Percentiles rank a stretch among this genome's conserved stretches.
Evolutionary conservation across 64 coral and sea anemone species (phyloP).

Genomic region (Cladopsammia gracilis): DNA sequence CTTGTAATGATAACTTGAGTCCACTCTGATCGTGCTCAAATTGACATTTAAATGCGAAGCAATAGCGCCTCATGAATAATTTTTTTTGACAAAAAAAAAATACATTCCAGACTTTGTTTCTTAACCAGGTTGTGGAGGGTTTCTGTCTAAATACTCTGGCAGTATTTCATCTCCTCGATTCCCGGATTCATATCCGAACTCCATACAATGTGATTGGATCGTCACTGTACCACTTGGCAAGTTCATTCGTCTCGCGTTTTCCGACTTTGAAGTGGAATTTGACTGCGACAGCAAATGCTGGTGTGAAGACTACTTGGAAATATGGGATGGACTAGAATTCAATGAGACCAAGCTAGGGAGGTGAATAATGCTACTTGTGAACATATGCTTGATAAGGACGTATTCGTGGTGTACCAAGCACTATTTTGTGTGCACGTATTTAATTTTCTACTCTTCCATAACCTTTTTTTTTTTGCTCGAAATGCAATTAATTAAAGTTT

Average conservation of each 20-base stretch:
- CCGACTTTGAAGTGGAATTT: constrained; percentile 36
- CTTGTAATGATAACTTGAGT: no score
- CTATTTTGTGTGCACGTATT: no score
- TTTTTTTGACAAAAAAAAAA: no score
- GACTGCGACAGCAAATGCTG: constrained; percentile 13
- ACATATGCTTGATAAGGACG: no score
- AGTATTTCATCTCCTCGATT: constrained; percentile 71
- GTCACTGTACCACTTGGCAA: constrained; percentile 31
- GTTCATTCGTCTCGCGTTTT: constrained; percentile 56
- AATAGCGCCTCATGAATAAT: no score
- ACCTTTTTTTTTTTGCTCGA: no score
- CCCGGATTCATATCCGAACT: constrained; percentile 56
- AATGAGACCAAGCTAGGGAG: constrained; percentile 72
- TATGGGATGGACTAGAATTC: constrained; percentile 71
- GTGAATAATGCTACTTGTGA: background rate
- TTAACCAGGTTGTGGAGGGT: constrained; percentile 42
- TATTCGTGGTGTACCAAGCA: no score
- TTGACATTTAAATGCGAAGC: no score
- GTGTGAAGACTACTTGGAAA: constrained; percentile 36
- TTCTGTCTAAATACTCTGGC: constrained; percentile 5
- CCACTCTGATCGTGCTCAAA: no score
- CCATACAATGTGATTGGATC: constrained; percentile 57
- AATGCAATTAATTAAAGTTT: no score
- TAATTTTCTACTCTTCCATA: no score
- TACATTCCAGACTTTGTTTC: background rate